Base-by-base conservation (phyloP, 2,113 vertebrate genomes). In the Gambusia affinis region DNA sequence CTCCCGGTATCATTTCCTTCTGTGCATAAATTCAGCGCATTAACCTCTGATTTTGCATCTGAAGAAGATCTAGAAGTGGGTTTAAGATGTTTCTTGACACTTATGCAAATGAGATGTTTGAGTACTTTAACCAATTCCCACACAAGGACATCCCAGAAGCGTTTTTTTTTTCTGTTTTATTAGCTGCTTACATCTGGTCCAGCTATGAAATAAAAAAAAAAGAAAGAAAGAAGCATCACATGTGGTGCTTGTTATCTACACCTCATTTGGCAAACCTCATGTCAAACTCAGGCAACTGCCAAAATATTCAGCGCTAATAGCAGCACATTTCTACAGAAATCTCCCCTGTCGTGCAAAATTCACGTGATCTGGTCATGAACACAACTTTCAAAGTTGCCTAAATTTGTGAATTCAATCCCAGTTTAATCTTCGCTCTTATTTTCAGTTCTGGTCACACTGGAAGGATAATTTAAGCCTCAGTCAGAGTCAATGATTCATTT, bases 291-390 rank as follows among this genome's bases (percentile, higher is more conserved):
- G 31, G 61, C 44, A n/a, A 54, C 60, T 57, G 80, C 70, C 73
- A 82, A 85, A 84, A 78, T 24, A 72, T 69, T 65, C 81, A 75
- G 70, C 1, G 42, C 60, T 84, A 78, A 87, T 88, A 67, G 60
- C 73, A 33, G 28, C 17, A 4, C 33, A 3, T 66, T 62, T 51
- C n/a, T 12, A 15, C 42, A 15, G 47, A 67, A 14, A 72, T 54
- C 71, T 81, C 64, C 85, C 64, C 70, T 74, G 12, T 29, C 2
- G 81, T 81, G 80, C 64, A 66, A 0, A 39, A 6, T 74, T 76
- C 79, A 28, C 69, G 47, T 61, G 73, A 83, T 82, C 80, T 72
- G 72, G 68, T 84, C 8, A 5, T 29, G 65, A 74, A 71, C 70
- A 19, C 47, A 22, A 64, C 72, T 70, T 80, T 68, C 19, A 51